These are phyloP conservation scores for Agelastica alni DNA, from an alignment of 2,888 invertebrate species.

Conservation along the genomic window DNA sequence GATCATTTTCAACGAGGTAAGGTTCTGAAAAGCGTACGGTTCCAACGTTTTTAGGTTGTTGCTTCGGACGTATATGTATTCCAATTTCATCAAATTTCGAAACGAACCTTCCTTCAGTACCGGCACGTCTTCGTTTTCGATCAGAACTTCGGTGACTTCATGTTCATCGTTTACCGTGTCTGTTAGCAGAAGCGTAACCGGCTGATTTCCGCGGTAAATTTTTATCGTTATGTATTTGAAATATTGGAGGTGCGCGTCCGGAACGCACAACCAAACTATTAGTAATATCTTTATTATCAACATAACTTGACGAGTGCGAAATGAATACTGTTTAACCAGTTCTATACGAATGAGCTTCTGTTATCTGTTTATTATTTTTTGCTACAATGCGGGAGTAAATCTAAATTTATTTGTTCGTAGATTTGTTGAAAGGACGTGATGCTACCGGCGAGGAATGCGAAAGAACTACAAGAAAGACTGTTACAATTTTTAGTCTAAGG, in stretches of 20 bases:
- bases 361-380: no score
- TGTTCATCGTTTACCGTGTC: constrained; percentile 34
- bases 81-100: constrained; percentile 31
- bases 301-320: no score
- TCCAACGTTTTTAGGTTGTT: constrained; percentile 31
- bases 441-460: no score
- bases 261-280: constrained; percentile 3
- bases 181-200: constrained; percentile 25
- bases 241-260: neutral
- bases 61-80: constrained; percentile 29
- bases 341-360: no score
- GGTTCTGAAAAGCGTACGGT: constrained; percentile 30
- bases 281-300: no score
- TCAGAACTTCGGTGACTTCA: constrained; percentile 34
- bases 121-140: constrained; percentile 37
- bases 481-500: no score
- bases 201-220: constrained; percentile 19
- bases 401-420: no score
- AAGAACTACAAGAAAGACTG: no score
- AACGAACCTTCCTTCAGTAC: constrained; percentile 36
- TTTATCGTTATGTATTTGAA: constrained; percentile 31
- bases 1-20: constrained; percentile 34
- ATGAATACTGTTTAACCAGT: no score
- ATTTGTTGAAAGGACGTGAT: no score
- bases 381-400: no score